Evolutionary conservation across 2,888 invertebrate species (phyloP), one percentile per base, ranked within the genome.

Genomic region (Lampropteryx suffumata): DNA sequence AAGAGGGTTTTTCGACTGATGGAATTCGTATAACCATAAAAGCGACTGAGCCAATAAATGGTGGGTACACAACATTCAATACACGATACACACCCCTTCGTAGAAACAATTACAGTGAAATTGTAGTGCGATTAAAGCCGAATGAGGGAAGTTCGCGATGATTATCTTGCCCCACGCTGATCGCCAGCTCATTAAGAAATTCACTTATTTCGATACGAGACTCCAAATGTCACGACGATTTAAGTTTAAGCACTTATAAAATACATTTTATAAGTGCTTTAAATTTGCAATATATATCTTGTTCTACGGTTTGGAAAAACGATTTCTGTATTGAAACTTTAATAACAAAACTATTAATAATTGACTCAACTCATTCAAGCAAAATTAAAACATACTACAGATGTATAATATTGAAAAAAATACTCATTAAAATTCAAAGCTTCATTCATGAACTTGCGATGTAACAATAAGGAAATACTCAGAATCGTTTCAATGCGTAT

Each of bases 391-490:
- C 29, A 29, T 35, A 35, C 29, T 28, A 24, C 9, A 10, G 11
- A 24, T 35, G 28, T 29, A 12, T 30, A 32, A 34, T 28, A 41
- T 10, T 10, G 41, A 36, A 33, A 6, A 27, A 24, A 14, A 34
- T 34, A n/a, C 52, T 43, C 32, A 47, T 87, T 79, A 80, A 76
- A 71, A 85, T 87, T 82, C 84, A 74, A 68, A 61, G 65, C 75
- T 82, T 68, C 87, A 87, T 87, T 87, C 84, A 87, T 79, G 71
- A 80, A 68, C 73, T 67, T 69, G 71, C 70, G 68, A 65, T 75
- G 66, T 69, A 77, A 82, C 85, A 84, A 86, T 84, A 76, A 88
- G 86, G 86, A 89, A 86, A 86, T 89, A 87, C 86, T 79, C 76
- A 77, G 89, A 88, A 88, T 76, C 76, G 74, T 24, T 21, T 11